Evolutionary conservation across 1,140 invertebrate species (phyloP).

Genomic region (Drosophila mojavensis): DNA sequence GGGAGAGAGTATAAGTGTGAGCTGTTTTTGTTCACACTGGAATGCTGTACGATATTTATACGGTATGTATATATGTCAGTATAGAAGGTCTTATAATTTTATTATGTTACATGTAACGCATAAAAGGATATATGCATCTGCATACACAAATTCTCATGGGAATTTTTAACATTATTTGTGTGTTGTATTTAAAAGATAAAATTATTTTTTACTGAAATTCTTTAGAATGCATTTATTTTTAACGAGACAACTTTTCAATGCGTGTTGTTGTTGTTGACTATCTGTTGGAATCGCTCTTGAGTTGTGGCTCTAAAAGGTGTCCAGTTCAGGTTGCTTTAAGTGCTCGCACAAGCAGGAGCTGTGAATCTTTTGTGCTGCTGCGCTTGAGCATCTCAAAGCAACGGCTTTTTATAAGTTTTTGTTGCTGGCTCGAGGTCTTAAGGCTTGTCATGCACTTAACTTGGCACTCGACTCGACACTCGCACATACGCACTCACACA

Average conservation of each 20-base stretch:
- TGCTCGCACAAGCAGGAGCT: conserved; percentile 17
- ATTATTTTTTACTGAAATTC: background rate
- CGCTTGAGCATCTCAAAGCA: conserved; percentile 29
- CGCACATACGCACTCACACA: background rate
- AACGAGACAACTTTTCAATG: conserved; percentile 8
- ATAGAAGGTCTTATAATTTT: no score
- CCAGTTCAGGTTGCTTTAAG: conserved; percentile 40
- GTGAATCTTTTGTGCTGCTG: conserved; percentile 20
- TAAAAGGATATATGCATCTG: no score
- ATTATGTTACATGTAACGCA: no score
- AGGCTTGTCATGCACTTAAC: conserved; percentile 41
- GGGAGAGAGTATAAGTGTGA: no score
- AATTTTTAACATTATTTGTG: background rate
- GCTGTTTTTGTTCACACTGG: background rate
- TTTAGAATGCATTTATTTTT: background rate
- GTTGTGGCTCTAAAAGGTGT: conserved; percentile 31
- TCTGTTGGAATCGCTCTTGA: conserved; percentile 22
- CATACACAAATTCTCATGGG: no score
- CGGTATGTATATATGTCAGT: background rate
- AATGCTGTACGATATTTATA: background rate
- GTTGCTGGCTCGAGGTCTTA: conserved; percentile 3
- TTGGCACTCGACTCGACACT: conserved; percentile 1
- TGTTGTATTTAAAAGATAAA: background rate
- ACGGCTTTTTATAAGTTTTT: background rate
- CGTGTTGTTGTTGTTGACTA: background rate